A percentile compares a stretch with the other conserved stretches of the same genome.
Conservation (phyloP, 2,113 vertebrate genomes). For the Callorhinus ursinus region DNA sequence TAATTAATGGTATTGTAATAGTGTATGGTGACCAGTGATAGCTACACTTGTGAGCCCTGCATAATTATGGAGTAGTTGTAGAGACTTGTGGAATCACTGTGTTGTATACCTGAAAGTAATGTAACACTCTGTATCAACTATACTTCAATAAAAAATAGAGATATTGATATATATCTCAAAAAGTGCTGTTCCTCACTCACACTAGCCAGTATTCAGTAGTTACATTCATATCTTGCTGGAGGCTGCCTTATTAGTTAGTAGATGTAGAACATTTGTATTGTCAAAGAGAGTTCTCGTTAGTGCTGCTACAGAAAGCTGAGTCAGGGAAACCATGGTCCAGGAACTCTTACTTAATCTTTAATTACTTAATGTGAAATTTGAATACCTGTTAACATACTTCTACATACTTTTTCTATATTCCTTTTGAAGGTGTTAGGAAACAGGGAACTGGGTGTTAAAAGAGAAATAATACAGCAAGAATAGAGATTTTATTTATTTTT, state of each 20-base stretch:
- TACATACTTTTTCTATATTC: not conserved
- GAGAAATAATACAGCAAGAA: not conserved
- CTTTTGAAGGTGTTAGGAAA: not conserved
- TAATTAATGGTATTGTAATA: not conserved
- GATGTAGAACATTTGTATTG: not conserved
- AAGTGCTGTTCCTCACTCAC: not conserved
- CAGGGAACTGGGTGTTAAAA: not conserved
- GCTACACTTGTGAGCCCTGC: not conserved
- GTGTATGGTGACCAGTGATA: not conserved
- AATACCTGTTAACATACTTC: not conserved
- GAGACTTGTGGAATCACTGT: not conserved
- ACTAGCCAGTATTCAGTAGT: not conserved
- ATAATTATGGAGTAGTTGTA: not conserved
- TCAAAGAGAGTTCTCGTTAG: not conserved
- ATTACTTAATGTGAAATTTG: slow-evolving; percentile 1
- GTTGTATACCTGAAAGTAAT: not conserved
- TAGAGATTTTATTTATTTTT: not conserved
- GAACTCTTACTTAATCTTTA: not conserved
- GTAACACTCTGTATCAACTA: not conserved
- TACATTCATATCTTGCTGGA: not conserved
- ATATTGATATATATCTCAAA: not conserved
- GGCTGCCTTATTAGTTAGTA: not conserved
- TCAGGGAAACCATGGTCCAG: not conserved
- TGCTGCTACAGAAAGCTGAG: not conserved
- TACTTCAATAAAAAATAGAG: not conserved